Evolutionary conservation across 2,888 invertebrate genomes (phyloP), one percentile per base, ranked within the genome.

Genomic region (Amblyteles armatorius): DNA sequence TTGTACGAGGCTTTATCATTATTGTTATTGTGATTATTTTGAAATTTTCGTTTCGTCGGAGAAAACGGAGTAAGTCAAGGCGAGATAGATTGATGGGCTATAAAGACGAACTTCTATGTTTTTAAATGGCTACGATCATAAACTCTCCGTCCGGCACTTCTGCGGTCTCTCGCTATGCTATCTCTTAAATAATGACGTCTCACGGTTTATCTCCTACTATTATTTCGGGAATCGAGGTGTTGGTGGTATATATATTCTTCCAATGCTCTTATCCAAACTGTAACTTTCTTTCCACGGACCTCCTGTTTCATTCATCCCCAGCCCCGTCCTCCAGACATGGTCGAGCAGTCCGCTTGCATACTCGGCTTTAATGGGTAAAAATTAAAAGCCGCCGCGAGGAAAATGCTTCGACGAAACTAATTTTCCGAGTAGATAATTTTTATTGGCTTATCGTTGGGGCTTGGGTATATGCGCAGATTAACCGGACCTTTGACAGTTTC

Each of bases 331-430:
- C 22, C 55, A 57, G 22, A 26, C 40, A 26, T 50, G 44, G 60
- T 44, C 72, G n/a, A 67, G 50, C 60, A 71, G 72, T 80, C 77
- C 68, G 60, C 55, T 65, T 48, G 80, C 57, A 72, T 82, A 79
- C 76, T 80, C 82, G 0, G 87, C 88, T 92, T 92, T 92, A 92
- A 92, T 90, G 91, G 83, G 88, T 87, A 89, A 92, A 92, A 91
- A 92, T 92, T 92, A 92, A 91, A 92, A 91, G 88, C 55, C 55
- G 55, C 83, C 82, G 88, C 85, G 79, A 67, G 81, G 65, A 79
- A 82, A 83, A 85, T 83, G 84, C 84, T 84, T 84, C 84, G 86
- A 87, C 87, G 82, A 89, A 91, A 90, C 91, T 91, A 92, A 92
- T 92, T 92, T 90, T 92, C 81, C 89, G 86, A 88, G 84, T 86